Evolutionary conservation across 2,888 invertebrate genomes (phyloP).

Genomic region (Morinoia aosen): DNA sequence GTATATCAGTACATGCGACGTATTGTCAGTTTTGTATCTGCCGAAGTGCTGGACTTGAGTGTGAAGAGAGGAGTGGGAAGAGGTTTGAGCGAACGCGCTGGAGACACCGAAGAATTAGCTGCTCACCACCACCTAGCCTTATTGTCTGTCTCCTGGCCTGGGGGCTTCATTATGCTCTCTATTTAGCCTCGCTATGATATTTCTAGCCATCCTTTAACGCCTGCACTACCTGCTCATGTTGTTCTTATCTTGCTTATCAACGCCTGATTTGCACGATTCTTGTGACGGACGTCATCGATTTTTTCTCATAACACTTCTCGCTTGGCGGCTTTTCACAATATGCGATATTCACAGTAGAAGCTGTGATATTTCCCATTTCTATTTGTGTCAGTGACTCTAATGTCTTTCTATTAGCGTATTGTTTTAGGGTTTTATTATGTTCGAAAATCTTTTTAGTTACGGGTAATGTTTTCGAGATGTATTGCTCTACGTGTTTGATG

Average conservation of each 20-base stretch:
- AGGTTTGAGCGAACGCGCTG: not conserved
- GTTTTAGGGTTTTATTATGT: too few relatives aligned
- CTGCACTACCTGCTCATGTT: not conserved
- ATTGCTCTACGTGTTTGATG: too few relatives aligned
- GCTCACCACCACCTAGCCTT: conserved; percentile 38
- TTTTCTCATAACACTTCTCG: not conserved
- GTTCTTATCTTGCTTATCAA: not conserved
- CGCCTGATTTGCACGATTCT: not conserved
- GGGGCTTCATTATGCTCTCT: conserved; percentile 20
- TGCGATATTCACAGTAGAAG: too few relatives aligned
- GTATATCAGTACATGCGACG: not conserved
- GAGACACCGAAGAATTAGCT: not conserved
- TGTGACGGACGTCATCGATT: not conserved
- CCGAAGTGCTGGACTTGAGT: not conserved
- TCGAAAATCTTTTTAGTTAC: too few relatives aligned
- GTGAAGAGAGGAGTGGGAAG: not conserved
- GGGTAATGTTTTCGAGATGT: too few relatives aligned
- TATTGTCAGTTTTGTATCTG: not conserved
- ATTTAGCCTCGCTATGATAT: not conserved
- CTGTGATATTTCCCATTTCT: too few relatives aligned
- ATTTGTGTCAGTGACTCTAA: too few relatives aligned
- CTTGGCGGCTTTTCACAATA: not conserved
- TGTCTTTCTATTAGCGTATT: too few relatives aligned
- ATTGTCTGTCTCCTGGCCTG: conserved; percentile 15
- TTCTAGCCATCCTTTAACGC: not conserved